Evolutionary conservation across 2,797 vertebrate species (phyloP).

Genomic region (Dallia pectoralis): DNA sequence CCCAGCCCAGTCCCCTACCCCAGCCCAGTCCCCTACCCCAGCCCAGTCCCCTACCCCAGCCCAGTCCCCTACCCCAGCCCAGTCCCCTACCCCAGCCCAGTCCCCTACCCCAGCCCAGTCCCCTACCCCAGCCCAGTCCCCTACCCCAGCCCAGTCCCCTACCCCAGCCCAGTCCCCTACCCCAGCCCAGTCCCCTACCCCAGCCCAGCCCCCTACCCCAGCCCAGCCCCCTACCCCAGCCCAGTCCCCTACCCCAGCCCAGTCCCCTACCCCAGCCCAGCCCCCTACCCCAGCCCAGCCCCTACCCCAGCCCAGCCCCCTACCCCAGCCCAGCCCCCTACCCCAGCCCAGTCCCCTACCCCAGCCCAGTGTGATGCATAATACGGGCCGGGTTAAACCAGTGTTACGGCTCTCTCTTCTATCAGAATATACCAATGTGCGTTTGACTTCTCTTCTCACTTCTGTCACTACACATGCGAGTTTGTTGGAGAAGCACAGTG

Average conservation of each 20-base stretch:
- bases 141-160: not conserved
- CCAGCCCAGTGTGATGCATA: no score
- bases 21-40: not conserved
- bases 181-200: not conserved
- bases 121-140: not conserved
- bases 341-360: not conserved
- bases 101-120: not conserved
- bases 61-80: not conserved
- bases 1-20: not conserved
- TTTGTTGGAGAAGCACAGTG: not conserved
- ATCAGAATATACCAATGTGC: no score
- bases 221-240: no score
- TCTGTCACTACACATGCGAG: not conserved
- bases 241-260: no score
- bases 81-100: not conserved
- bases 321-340: not conserved
- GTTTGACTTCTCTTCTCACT: not conserved
- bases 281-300: no score
- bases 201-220: not conserved
- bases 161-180: not conserved
- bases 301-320: not conserved
- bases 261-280: not conserved
- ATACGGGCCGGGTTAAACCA: no score
- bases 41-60: not conserved
- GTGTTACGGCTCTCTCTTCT: no score